These are phyloP conservation scores for Aphidius gifuensis DNA, from an alignment of 1,140 invertebrate species.

Conservation along the genomic window DNA sequence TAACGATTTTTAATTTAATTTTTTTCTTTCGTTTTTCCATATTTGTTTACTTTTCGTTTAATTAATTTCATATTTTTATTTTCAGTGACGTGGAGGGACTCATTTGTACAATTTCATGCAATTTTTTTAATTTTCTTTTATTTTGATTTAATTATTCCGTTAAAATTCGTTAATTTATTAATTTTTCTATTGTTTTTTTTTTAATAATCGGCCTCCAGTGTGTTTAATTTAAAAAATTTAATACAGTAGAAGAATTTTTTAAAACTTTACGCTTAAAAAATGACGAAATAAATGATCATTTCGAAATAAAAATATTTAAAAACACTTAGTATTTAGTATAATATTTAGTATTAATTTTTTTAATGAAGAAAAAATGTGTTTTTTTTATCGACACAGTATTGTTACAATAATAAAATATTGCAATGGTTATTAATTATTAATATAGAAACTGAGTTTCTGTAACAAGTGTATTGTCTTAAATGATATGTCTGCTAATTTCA, in stretches of 20 bases:
- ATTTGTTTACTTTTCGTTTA: neutral
- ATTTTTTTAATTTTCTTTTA: constrained; percentile 52
- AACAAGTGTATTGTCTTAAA: constrained; percentile 57
- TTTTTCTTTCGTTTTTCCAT: constrained; percentile 1
- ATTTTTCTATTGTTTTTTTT: constrained; percentile 28
- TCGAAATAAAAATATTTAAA: no score
- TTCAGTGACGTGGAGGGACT: constrained; percentile 55
- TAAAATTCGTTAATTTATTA: constrained; percentile 39
- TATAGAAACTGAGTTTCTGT: constrained; percentile 54
- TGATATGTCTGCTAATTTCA: constrained; percentile 56
- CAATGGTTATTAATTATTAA: constrained; percentile 40
- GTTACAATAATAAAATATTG: no score
- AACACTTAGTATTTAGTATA: no score
- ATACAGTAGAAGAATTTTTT: neutral
- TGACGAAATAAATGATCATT: constrained; percentile 13
- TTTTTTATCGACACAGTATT: constrained; percentile 8
- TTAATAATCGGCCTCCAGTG: constrained; percentile 46
- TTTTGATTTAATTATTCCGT: constrained; percentile 24
- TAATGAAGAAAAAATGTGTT: neutral
- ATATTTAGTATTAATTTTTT: no score
- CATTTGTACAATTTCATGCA: constrained; percentile 55
- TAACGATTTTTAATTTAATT: constrained; percentile 17
- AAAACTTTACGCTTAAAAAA: constrained; percentile 15
- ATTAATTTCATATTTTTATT: constrained; percentile 37
- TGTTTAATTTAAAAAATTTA: no score